phyloP scores from a whole-genome alignment of 2,113 vertebrate species.

The Ascaphus truei region DNA sequence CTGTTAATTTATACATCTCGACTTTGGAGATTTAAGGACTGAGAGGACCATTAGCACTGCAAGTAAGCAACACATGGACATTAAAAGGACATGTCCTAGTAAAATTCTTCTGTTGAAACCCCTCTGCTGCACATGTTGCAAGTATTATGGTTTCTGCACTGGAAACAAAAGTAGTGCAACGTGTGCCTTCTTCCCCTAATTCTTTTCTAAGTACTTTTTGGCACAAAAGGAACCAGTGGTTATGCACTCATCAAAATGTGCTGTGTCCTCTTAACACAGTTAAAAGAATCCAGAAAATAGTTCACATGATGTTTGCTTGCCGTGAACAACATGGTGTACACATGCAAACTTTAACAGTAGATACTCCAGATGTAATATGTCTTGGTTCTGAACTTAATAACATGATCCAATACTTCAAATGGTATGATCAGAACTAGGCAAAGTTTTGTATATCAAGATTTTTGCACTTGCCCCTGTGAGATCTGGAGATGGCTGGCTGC shows the following conservation, averaged over 20 bases:
- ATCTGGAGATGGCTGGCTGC: constrained; percentile 66
- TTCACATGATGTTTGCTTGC: constrained; percentile 70
- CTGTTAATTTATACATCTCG: constrained; percentile 84
- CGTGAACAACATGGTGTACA: constrained; percentile 72
- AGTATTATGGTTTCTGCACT: constrained; percentile 77
- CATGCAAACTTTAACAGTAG: constrained; percentile 72
- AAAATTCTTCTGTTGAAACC: constrained; percentile 62
- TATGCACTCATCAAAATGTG: constrained; percentile 82
- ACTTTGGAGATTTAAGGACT: constrained; percentile 68
- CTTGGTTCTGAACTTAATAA: constrained; percentile 68
- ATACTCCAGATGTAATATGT: constrained; percentile 61
- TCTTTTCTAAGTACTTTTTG: constrained; percentile 68
- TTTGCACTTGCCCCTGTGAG: constrained; percentile 67
- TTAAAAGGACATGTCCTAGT: constrained; percentile 59
- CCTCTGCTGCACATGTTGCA: constrained; percentile 86
- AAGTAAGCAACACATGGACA: constrained; percentile 50
- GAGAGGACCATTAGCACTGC: constrained; percentile 55
- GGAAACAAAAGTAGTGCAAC: constrained; percentile 78
- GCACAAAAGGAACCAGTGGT: constrained; percentile 71
- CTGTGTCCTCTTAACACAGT: constrained; percentile 78
- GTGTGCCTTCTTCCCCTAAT: constrained; percentile 78
- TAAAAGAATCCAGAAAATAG: constrained; percentile 57
- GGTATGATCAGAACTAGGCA: constrained; percentile 50
- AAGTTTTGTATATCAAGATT: constrained; percentile 44
- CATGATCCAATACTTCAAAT: constrained; percentile 70